phyloP scores from a whole-genome alignment of 2,888 invertebrate species.

The Drosophila kambysellisi region DNA sequence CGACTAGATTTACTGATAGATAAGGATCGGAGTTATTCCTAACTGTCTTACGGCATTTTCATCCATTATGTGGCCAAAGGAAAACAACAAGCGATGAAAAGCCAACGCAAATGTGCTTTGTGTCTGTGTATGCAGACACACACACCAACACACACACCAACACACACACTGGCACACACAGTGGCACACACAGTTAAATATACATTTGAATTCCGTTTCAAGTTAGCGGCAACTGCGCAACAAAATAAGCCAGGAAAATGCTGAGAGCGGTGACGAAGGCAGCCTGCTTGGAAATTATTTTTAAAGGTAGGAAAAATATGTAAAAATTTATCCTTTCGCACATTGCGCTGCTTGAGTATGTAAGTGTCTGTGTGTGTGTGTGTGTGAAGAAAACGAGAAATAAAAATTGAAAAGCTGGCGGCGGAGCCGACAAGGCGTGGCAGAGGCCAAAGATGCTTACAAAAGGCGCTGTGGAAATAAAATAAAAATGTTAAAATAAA shows the following conservation, averaged over 20 bases:
- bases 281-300: slow-evolving; percentile 64
- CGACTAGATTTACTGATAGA: neutral
- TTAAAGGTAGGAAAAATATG: slow-evolving; percentile 77
- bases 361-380: slow-evolving; percentile 13
- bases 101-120: slow-evolving; percentile 53
- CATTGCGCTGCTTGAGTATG: slow-evolving; percentile 26
- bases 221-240: slow-evolving; percentile 70
- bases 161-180: slow-evolving; percentile 25
- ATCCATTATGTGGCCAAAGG: neutral
- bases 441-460: slow-evolving; percentile 73
- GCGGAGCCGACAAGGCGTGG: slow-evolving; percentile 47
- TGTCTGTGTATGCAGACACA: neutral
- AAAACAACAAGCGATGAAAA: slow-evolving; percentile 38
- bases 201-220: slow-evolving; percentile 79
- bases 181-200: slow-evolving; percentile 55
- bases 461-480: slow-evolving; percentile 76
- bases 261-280: slow-evolving; percentile 7
- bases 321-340: slow-evolving; percentile 73
- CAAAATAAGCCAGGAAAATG: slow-evolving; percentile 70
- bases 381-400: slow-evolving; percentile 45
- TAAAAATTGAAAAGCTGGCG: slow-evolving; percentile 71
- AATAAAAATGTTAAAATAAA: slow-evolving; percentile 75
- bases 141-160: slow-evolving; percentile 17
- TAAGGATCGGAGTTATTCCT: neutral
- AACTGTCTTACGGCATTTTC: neutral